phyloP scores from a whole-genome alignment of 1,140 invertebrate genomes.

The Microplitis demolitor region DNA sequence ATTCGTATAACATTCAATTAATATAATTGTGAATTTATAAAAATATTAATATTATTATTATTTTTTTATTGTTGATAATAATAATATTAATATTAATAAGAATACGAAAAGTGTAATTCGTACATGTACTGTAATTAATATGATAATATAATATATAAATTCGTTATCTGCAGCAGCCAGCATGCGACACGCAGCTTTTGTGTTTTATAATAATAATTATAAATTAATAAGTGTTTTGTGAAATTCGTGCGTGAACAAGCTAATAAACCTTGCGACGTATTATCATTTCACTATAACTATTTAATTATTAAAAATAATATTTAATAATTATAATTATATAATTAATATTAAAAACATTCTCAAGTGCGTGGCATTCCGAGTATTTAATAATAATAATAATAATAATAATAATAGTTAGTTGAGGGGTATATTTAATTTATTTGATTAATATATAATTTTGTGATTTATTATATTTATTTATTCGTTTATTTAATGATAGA shows the following conservation, averaged over 20 bases:
- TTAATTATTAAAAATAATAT: neutral
- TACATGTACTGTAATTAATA: neutral
- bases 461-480: neutral
- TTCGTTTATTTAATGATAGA: neutral
- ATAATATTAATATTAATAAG: constrained; percentile 31
- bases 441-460: neutral
- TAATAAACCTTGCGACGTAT: constrained; percentile 4
- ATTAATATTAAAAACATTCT: neutral
- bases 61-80: constrained; percentile 14
- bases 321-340: neutral
- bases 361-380: neutral
- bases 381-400: too few relatives aligned
- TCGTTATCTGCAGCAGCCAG: constrained; percentile 31
- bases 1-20: constrained; percentile 32
- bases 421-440: too few relatives aligned
- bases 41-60: neutral
- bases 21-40: too few relatives aligned
- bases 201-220: neutral
- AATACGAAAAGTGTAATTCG: constrained; percentile 26
- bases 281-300: neutral
- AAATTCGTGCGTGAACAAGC: constrained; percentile 4
- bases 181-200: constrained; percentile 28
- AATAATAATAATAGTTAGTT: too few relatives aligned
- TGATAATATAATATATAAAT: neutral
- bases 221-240: neutral